Base-by-base conservation (phyloP, 30 jellyfish, hydroid and myxozoan genomes). In the Catostylus mosaicus region DNA sequence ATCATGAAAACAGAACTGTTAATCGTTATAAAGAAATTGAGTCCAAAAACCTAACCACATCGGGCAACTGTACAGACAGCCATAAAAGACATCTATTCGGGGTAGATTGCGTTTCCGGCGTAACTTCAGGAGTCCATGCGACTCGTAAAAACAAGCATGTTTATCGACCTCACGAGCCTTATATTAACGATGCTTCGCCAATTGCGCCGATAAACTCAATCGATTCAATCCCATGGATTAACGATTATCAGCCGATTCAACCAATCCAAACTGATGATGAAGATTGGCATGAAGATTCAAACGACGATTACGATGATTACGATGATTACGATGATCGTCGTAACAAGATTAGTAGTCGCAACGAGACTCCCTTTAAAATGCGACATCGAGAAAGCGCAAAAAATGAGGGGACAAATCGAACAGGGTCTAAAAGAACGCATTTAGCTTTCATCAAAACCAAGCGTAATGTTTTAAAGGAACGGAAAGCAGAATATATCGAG, bases 141-240 rank as follows among this genome's bases (percentile, higher is more conserved):
- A 40, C 8, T 29, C 74, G 63, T 20, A 81, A 78, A 31, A 23
- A 24, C 23, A 56, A 38, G 46, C 90, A 43, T 54, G 64, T 24
- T 14, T 80, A 66, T 51, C 84, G 47, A n/a, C 84, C 84, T 9
- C 83, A 80, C 66, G 90, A 80, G 75, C 84, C 90, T 7, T 67
- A 65, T 52, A 66, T 80, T 26, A 80, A 80, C 65, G 90, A 80
- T 34, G 76, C 72, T 3, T 66, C 84, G 19, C 90, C 90, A 23
- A 80, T 80, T 79, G 54, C 35, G 32, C 90, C 90, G 20, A 67
- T 80, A 16, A 65, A 34, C 2, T 67, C 83, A 33, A 50, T 80
- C 52, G 78, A 68, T 16, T 71, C 73, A 26, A 80, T 80, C 10
- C 83, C 90, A 3, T 80, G 90, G 90, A 80, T 80, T 38, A 67